Evolutionary conservation across 2,888 invertebrate genomes (phyloP), one percentile per base, ranked within the genome.

Genomic region (Campoplex capitator): DNA sequence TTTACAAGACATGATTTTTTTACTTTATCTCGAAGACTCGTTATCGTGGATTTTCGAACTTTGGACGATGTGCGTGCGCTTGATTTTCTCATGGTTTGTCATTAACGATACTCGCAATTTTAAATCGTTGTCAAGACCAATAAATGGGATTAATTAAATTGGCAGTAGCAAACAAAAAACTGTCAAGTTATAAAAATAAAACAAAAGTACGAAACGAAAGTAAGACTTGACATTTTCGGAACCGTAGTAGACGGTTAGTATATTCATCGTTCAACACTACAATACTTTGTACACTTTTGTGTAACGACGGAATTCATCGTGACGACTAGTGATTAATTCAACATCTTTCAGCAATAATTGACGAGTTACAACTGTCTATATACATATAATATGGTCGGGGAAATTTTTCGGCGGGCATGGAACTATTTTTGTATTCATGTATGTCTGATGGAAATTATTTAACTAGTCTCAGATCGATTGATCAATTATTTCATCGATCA

Each of bases 261-360:
- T 86, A 86, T 86, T 71, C 65, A 86, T 80, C 83, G 67, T 67
- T 83, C 48, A 77, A 86, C 83, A 80, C 76, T 80, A 80, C 56
- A 86, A 77, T 77, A 83, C 71, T 86, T 77, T 81, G 80, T 84
- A 78, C 84, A 86, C 73, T 84, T 80, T 76, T 77, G 76, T 84
- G 73, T 78, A 82, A 78, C 81, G 84, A 82, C 84, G 80, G 81
- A 74, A 16, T 84, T 81, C 76, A 62, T 83, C 77, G 58, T 54
- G 76, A 51, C 77, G 79, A 86, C 80, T 84, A 80, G 73, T 68
- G 67, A 67, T 56, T 56, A 16, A 32, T 79, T 8, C 48, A 54
- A 48, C 62, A 54, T 48, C 54, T 18, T 84, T 74, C 62, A 74
- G 84, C 84, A 74, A 84, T 86, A 84, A 84, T 86, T 86, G 86